Conservation (phyloP, 2,797 vertebrate genomes). For the Poeciliopsis presidionis region DNA sequence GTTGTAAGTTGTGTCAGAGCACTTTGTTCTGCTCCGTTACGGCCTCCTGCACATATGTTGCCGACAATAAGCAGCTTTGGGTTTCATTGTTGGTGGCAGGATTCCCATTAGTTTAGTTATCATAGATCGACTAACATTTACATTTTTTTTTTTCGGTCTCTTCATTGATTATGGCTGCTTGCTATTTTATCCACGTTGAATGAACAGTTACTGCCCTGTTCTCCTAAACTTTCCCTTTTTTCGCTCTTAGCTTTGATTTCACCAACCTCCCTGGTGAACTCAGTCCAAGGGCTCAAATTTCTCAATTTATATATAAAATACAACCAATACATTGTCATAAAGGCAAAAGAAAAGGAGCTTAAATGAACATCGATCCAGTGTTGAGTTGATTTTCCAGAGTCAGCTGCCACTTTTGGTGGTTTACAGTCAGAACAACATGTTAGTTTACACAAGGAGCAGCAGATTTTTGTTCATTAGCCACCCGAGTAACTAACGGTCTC, state of each 20-base stretch:
- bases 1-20: not conserved
- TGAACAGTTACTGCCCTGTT: not conserved
- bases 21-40: conserved; percentile 13
- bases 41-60: not conserved
- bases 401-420: not conserved
- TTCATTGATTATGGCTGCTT: not conserved
- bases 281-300: not conserved
- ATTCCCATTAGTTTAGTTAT: not conserved
- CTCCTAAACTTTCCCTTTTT: not conserved
- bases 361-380: not conserved
- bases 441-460: not conserved
- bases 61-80: not conserved
- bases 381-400: not conserved
- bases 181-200: not conserved
- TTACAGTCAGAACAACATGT: not conserved
- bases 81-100: not conserved
- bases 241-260: not conserved
- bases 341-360: not conserved
- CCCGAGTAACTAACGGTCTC: not conserved
- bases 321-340: not conserved
- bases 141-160: not conserved
- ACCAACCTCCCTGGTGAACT: not conserved
- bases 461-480: not conserved
- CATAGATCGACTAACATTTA: not conserved
- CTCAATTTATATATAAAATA: not conserved